Evolutionary conservation across 2,888 invertebrate species (phyloP), one percentile per base, ranked within the genome.

Genomic region (Morinoia aosen): DNA sequence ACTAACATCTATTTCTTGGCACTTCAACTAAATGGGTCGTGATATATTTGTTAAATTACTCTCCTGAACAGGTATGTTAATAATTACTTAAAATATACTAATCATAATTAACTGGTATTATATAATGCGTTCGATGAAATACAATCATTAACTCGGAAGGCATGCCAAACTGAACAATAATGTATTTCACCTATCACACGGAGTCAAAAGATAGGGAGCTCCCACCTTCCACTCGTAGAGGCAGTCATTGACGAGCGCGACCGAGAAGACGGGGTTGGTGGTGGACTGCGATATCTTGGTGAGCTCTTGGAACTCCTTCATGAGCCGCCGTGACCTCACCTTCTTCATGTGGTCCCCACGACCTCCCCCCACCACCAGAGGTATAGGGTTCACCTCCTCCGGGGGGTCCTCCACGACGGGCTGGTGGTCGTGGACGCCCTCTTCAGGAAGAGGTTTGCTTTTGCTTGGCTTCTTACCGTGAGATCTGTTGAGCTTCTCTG

Each of bases 321-420:
- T 99, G 96, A 99, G 98, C 95, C 99, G 98, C 96, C 98, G 98
- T 64, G 98, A 98, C 96, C 98, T 98, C 95, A 98, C 98, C 94
- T 98, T 98, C 97, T 98, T 98, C 97, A 98, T 98, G 95, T 97
- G 97, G 58, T 95, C 88, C 48, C 12, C 96, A 97, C 25, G 96
- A 97, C 40, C 96, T 98, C 0, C 98, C 99, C 97, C 97, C 98
- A 96, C 99, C 98, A 96, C 99, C 99, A 97, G 97, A 99, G 97
- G 98, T 98, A 97, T 98, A 98, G 97, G 99, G 99, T 0, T 98
- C 98, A 96, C 98, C 99, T 96, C 97, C 99, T 97, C 99, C 99
- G 0, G 98, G 99, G 95, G 99, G 99, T 95, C 99, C 99, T 97
- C 99, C 99, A 0, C 99, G 99, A 94, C 99, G 99, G 97, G 99